Conservation (phyloP, 2,113 vertebrate genomes). For the Castor canadensis region DNA sequence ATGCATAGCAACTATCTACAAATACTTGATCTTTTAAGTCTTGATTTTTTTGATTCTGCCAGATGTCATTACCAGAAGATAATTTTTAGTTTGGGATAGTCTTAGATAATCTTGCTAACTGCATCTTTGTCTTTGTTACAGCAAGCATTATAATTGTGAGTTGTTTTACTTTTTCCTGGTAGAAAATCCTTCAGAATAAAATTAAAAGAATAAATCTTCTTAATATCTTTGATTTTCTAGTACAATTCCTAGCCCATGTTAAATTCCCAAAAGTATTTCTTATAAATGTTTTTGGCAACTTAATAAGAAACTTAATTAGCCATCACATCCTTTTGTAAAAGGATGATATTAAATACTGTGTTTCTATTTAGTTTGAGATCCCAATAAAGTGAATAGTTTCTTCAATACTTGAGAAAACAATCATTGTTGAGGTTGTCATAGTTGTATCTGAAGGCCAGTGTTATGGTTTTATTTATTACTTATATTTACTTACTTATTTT, state of each 20-base stretch:
- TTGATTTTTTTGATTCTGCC: background rate
- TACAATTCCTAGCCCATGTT: background rate
- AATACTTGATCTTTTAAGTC: constrained; percentile 1
- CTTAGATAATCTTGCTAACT: background rate
- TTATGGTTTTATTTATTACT: background rate
- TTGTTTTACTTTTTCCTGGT: background rate
- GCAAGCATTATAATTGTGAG: background rate
- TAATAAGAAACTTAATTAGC: constrained; percentile 31
- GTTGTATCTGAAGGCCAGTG: background rate
- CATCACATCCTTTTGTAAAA: background rate
- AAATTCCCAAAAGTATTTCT: background rate
- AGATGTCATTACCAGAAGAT: background rate
- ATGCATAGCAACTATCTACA: background rate
- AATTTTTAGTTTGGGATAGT: background rate
- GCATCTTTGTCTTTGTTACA: background rate
- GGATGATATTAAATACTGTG: background rate
- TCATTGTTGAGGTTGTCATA: background rate
- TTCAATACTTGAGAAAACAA: constrained; percentile 29
- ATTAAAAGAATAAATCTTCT: constrained; percentile 19
- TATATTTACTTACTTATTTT: background rate
- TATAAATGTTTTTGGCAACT: background rate
- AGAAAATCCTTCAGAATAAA: constrained; percentile 7
- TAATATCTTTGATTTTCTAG: background rate
- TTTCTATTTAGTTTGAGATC: background rate
- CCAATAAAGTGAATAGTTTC: background rate